Evolutionary conservation across 2,888 invertebrate species (phyloP).

Genomic region (Bellardia bayeri): DNA sequence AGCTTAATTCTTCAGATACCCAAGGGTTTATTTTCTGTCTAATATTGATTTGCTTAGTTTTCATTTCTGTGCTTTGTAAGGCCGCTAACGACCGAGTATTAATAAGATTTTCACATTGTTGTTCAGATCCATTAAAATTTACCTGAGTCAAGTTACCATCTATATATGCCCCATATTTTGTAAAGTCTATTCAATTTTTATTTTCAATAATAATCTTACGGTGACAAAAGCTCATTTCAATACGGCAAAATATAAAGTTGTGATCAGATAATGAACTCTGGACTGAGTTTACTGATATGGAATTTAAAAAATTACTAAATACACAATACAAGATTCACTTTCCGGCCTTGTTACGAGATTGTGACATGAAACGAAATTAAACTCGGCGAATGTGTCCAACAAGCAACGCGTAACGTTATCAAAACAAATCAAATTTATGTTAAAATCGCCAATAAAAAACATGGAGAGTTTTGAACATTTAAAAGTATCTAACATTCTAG

Average conservation of each 20-base stretch:
- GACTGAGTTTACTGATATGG: not conserved
- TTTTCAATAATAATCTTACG: not conserved
- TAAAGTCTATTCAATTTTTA: not conserved
- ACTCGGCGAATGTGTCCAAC: no score
- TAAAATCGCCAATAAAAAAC: no score
- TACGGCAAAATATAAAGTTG: not conserved
- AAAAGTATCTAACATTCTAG: no score
- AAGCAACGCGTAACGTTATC: no score
- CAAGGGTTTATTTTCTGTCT: not conserved
- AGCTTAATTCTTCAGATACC: not conserved
- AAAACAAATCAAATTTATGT: no score
- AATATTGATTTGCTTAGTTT: not conserved
- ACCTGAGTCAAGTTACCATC: not conserved
- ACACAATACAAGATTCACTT: no score
- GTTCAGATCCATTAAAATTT: not conserved
- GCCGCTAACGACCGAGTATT: constrained; percentile 14
- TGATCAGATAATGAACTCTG: constrained; percentile 15
- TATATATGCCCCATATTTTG: not conserved
- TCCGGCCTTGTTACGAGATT: no score
- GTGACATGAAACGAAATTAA: no score
- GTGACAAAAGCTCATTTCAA: no score
- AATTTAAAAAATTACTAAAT: no score
- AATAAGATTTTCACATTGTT: constrained; percentile 15
- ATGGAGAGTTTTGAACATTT: no score
- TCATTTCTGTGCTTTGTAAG: not conserved